A percentile compares a stretch with the other conserved stretches of the same genome.
Evolutionary conservation across 2,888 invertebrate genomes (phyloP).

Genomic region (Hylaea fasciaria): DNA sequence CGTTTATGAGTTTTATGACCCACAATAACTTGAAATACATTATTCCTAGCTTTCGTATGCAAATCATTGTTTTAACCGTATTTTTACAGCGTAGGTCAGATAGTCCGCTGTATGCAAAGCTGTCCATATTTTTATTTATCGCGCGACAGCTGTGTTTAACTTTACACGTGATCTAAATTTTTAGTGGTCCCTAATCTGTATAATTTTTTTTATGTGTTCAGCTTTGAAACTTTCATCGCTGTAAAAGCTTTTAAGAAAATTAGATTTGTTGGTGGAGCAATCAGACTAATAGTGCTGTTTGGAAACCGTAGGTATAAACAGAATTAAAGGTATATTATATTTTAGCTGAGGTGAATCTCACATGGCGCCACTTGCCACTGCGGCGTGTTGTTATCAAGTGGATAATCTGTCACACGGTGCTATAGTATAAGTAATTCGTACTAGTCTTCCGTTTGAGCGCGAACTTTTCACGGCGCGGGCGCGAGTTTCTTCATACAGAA

Average conservation of each 20-base stretch:
- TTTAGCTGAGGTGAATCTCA: too few relatives aligned
- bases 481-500: too few relatives aligned
- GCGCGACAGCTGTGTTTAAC: constrained; percentile 25
- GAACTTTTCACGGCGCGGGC: too few relatives aligned
- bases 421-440: too few relatives aligned
- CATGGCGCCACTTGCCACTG: too few relatives aligned
- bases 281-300: constrained; percentile 7
- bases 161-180: constrained; percentile 31
- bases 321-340: neutral
- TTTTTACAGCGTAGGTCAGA: constrained; percentile 18
- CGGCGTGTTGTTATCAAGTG: too few relatives aligned
- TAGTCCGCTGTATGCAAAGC: constrained; percentile 22
- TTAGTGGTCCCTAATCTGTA: constrained; percentile 20
- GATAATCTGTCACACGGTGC: too few relatives aligned
- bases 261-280: constrained; percentile 18
- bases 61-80: constrained; percentile 30
- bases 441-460: too few relatives aligned
- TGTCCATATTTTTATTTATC: constrained; percentile 25
- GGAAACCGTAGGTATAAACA: constrained; percentile 2
- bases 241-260: constrained; percentile 33
- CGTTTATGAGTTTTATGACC: constrained; percentile 44
- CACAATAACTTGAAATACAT: constrained; percentile 44
- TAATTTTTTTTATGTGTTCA: constrained; percentile 17
- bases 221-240: constrained; percentile 27
- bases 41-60: constrained; percentile 40